Evolutionary conservation across 2,797 vertebrate genomes (phyloP), one percentile per base, ranked within the genome.

Genomic region (Chaunax sp.): DNA sequence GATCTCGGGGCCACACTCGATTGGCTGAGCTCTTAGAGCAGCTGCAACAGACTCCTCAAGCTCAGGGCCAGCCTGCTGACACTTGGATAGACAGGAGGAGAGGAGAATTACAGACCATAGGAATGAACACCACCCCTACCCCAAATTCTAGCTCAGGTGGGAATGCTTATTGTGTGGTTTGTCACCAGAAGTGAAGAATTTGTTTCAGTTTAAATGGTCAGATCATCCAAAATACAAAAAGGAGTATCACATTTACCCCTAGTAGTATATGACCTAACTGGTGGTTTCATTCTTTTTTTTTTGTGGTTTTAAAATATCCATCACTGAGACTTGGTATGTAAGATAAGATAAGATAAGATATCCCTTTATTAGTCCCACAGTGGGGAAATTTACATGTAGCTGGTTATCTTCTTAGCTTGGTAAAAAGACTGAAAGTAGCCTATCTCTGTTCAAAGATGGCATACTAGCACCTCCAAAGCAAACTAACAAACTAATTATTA

Each of bases 21-120:
- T 58, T 99, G 83, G 97, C 98, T 0, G 97, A 99, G 87, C 97
- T 96, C 83, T 90, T 99, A 73, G 98, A 99, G 89, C 96, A 97
- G 84, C 92, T 99, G 9, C 97, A 98, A 82, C 91, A 96, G 71
- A 95, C 96, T 0, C 89, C 95, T 0, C 92, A 93, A n/a, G 89
- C 94, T 52, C 96, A 95, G 57, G 92, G 95, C 77, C 82, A 75
- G 35, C 52, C 85, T 16, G 28, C 89, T 1, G 95, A 97, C n/a
- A 91, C 79, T 75, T 99, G 97, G 97, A 92, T 96, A 83, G 91
- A 95, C 58, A 95, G 95, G 53, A 98, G 97, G 97, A 95, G 94
- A 69, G 92, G 90, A 61, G 93, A 94, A 68, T 90, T 85, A 70
- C 77, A 89, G 76, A 91, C 94, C 68, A 93, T 95, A 52, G 88